Base-by-base conservation (phyloP, 2,113 vertebrate genomes). In the Paedocypris sp. region DNA sequence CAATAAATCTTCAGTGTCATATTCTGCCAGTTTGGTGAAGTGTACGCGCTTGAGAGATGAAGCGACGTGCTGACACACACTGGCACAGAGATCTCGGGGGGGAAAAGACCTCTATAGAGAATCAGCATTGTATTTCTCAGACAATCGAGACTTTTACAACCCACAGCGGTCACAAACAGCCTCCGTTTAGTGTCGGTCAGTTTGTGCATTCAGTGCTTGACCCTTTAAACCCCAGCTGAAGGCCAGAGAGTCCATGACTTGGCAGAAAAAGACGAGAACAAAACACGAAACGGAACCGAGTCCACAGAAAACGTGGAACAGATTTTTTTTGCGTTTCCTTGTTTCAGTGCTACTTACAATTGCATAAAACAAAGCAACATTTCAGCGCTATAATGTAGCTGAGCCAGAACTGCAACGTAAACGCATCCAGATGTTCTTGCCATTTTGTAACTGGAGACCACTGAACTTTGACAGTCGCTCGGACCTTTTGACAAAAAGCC, bases 391-490 rank as follows among this genome's bases (percentile, higher is more conserved):
- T 41, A 28, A 26, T 51, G 18, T 56, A 41, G 13, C 13, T 3
- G 3, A 19, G 52, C n/a, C 23, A 57, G 13, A 31, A 16, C 38
- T 19, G 16, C 25, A 5, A 12, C 23, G 6, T 57, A 57, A 57
- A 57, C 31, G 31, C 25, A 57, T 57, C 53, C 53, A 57, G 53
- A 57, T 57, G 53, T 41, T 57, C 26, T 43, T 13, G 25, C 53
- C 26, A 16, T 57, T n/a, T 57, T 57, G 53, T 42, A 57, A 57
- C 53, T 20, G 53, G 53, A 57, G 38, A 57, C 53, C 50, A 9
- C 36, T 43, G 25, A 35, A 11, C 35, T 35, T 54, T 18, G 19
- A 31, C 23, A 43, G 53, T 42, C 26, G 2, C 38, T 42, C 36
- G 28, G 36, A 19, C 23, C 13, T 23, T 12, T 2, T 29, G 19